Evolutionary conservation across 2,888 invertebrate species (phyloP), one percentile per base, ranked within the genome.

Genomic region (Merodon equestris): DNA sequence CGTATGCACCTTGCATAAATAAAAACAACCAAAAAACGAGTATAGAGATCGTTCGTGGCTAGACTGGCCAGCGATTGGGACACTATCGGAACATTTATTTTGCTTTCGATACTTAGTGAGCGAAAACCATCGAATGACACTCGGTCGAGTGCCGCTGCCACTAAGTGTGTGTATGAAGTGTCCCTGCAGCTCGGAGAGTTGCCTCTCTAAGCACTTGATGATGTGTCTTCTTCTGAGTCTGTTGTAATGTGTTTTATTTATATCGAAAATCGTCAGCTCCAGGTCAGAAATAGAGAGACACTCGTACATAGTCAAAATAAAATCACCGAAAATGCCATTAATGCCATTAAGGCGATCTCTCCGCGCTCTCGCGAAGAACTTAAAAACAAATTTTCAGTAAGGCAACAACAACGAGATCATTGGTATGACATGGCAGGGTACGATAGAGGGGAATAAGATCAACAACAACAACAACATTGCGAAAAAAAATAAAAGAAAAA

Each of bases 211-310:
- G 2, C 7, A 27, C 27, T 27, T 27, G 2, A 27, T 27, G 3
- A 7, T 27, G 2, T 67, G 66, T 68, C 82, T 67, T 72, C 27
- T 27, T 27, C 76, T 77, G n/a, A n/a, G n/a, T n/a, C 76, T 83
- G 83, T 82, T 83, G 82, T 83, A 83, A 83, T 83, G 83, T 82
- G 83, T 84, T 84, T 83, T 84, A 84, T 84, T 83, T 84, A 84
- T 84, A 84, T 82, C 83, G 82, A 82, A 76, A 84, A 84, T 84
- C 83, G 83, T 84, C 84, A 84, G 84, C 84, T 84, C 84, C 84
- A 84, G 84, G 84, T 84, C 84, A 84, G 83, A 84, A 84, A 84
- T 84, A 84, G 84, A 83, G 84, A 83, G 83, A 82, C 82, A 76
- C 63, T 60, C 48, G 44, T 17, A 57, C 45, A 44, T 45, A 57